These are phyloP conservation scores for Xestia c-nigrum DNA, from an alignment of 2,888 invertebrate species.

Conservation along the genomic window DNA sequence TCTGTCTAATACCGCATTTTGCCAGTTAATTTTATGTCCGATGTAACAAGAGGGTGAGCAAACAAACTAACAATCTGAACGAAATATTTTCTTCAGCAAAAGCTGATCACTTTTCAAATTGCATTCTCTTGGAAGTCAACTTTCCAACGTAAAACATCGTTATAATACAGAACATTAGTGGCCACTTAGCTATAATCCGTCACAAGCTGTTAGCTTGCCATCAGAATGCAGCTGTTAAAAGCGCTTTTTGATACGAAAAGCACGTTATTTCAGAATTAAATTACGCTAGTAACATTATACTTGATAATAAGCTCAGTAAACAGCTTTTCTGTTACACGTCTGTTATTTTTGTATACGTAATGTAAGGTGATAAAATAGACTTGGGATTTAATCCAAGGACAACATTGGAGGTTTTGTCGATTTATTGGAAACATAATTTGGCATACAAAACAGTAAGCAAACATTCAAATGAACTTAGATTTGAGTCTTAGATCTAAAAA, in stretches of 20 bases:
- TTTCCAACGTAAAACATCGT: slow-evolving; percentile 13
- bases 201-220: slow-evolving; percentile 68
- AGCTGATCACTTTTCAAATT: slow-evolving; percentile 23
- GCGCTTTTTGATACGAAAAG: slow-evolving; percentile 43
- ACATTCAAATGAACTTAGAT: too few species aligned
- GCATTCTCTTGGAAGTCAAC: slow-evolving; percentile 22
- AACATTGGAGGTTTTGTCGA: slow-evolving; percentile 15
- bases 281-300: slow-evolving; percentile 17
- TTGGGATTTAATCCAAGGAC: slow-evolving; percentile 30
- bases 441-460: slow-evolving; percentile 35
- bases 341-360: slow-evolving; percentile 36
- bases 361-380: slow-evolving; percentile 25
- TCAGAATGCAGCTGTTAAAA: slow-evolving; percentile 41
- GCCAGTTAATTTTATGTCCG: background rate
- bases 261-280: slow-evolving; percentile 32
- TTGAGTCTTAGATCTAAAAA: background rate
- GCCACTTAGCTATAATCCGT: slow-evolving; percentile 69
- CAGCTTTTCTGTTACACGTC: slow-evolving; percentile 24
- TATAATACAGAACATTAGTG: slow-evolving; percentile 62
- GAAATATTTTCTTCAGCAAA: background rate
- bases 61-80: background rate
- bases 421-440: slow-evolving; percentile 40
- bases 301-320: slow-evolving; percentile 16
- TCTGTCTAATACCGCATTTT: background rate
- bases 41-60: too few species aligned